Conservation (phyloP, 2,797 vertebrate genomes). For the Manis javanica region DNA sequence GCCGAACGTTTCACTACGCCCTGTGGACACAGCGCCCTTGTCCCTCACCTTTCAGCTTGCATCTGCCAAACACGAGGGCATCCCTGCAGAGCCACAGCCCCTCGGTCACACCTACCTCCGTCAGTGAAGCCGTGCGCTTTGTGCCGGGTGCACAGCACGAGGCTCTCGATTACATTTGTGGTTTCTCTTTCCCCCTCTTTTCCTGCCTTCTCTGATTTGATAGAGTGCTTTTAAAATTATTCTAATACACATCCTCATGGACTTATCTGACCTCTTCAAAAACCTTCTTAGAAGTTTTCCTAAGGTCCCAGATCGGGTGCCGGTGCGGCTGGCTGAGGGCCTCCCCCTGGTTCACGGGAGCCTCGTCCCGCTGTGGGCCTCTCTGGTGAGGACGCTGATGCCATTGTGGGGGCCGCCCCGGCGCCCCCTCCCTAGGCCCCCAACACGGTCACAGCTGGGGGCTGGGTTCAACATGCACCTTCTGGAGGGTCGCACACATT, state of each 20-base stretch:
- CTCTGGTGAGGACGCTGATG: no score
- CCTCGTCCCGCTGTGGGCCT: neutral
- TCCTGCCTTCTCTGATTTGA: neutral
- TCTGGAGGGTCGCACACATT: neutral
- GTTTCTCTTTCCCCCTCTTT: neutral
- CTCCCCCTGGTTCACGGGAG: neutral
- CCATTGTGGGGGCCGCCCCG: no score
- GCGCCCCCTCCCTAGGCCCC: neutral
- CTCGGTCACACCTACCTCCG: neutral
- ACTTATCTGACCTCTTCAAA: neutral
- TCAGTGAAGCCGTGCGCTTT: no score
- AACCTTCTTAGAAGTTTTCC: neutral
- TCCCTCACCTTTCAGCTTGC: accelerated
- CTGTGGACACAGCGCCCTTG: neutral
- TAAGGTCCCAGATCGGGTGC: neutral
- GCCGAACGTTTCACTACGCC: accelerated
- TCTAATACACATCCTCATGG: no score
- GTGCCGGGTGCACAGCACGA: accelerated
- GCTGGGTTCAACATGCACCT: no score
- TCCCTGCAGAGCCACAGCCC: neutral
- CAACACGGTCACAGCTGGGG: accelerated
- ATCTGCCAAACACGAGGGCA: neutral
- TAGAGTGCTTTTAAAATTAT: neutral
- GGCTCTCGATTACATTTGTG: accelerated
- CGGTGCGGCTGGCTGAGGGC: neutral